phyloP scores from a whole-genome alignment of 2,888 invertebrate species.

The Drosophila setosimentum region DNA sequence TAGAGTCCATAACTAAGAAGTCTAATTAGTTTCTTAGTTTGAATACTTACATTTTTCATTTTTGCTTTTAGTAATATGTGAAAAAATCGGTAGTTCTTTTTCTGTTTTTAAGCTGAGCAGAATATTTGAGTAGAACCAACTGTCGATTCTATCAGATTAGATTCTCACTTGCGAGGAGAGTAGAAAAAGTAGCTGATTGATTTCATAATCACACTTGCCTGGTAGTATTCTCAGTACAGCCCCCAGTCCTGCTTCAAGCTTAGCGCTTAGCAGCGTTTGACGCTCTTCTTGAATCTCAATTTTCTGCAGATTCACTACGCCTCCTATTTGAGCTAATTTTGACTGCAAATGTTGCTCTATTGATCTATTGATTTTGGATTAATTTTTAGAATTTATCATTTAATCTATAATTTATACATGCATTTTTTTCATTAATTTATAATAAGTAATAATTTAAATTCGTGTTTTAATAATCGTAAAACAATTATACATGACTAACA shows the following conservation, averaged over 20 bases:
- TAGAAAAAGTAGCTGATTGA: background rate
- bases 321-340: background rate
- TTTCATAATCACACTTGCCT: background rate
- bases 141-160: background rate
- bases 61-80: background rate
- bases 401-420: constrained; percentile 24
- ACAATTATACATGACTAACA: background rate
- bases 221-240: background rate
- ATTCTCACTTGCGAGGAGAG: background rate
- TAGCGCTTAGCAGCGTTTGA: background rate
- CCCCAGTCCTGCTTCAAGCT: background rate
- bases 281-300: background rate
- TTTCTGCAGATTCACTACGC: background rate
- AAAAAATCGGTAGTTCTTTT: background rate
- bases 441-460: constrained; percentile 61
- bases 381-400: constrained; percentile 18
- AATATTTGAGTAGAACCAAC: background rate
- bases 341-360: background rate
- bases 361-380: constrained; percentile 13
- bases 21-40: background rate
- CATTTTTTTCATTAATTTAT: constrained; percentile 3
- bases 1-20: background rate
- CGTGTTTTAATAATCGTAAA: constrained; percentile 19
- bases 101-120: background rate
- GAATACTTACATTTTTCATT: background rate